Percentiles rank a stretch among this genome's conserved stretches.
These are phyloP conservation scores for Linnaemya vulpina DNA, from an alignment of 2,888 invertebrate genomes.

Conservation along the genomic window DNA sequence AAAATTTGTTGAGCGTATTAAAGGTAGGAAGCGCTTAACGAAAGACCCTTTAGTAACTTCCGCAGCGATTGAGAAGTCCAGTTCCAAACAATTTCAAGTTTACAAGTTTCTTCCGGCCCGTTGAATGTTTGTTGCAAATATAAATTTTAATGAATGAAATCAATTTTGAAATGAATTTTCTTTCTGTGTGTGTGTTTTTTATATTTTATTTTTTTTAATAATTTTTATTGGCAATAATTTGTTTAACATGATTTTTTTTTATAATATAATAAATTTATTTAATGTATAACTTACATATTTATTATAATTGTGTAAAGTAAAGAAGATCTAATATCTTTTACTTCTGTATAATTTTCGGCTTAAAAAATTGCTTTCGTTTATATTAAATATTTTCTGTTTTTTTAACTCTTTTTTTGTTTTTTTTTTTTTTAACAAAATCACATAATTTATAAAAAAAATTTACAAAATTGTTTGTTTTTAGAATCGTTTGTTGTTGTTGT, in stretches of 20 bases:
- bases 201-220: constrained; percentile 27
- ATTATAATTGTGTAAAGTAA: constrained; percentile 56
- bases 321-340: constrained; percentile 60
- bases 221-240: constrained; percentile 66
- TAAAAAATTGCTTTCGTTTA: constrained; percentile 66
- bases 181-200: not conserved
- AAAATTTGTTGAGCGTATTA: too few species aligned
- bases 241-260: constrained; percentile 62
- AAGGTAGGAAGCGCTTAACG: too few species aligned
- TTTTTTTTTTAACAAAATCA: constrained; percentile 36
- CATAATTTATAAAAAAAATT: constrained; percentile 47
- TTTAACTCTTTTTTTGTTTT: constrained; percentile 5
- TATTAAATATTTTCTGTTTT: constrained; percentile 41
- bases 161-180: too few species aligned
- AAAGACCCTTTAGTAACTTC: too few species aligned
- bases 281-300: constrained; percentile 63
- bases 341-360: constrained; percentile 46
- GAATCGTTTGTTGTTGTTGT: constrained; percentile 26
- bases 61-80: too few species aligned
- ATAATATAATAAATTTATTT: constrained; percentile 63
- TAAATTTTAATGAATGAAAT: too few species aligned
- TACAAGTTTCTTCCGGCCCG: too few species aligned
- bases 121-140: too few species aligned
- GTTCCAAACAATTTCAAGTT: too few species aligned
- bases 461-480: constrained; percentile 38